Percentiles rank a stretch among this genome's conserved stretches.
Evolutionary conservation across 2,797 vertebrate genomes (phyloP).

Genomic region (Acanthiza pusilla): DNA sequence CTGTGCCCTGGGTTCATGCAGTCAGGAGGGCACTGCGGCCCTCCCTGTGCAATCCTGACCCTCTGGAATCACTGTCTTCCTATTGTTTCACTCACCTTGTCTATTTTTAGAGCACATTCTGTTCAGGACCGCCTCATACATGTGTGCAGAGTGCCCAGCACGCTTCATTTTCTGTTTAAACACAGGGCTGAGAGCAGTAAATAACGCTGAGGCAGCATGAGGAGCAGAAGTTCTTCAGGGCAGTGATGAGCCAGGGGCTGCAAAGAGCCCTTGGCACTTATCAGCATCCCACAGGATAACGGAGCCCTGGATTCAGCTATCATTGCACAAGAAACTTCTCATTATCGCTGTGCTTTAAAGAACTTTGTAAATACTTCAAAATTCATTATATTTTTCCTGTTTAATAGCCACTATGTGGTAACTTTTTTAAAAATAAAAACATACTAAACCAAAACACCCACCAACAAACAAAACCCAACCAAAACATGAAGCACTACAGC

Average conservation of each 20-base stretch:
- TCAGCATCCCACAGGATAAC: not conserved
- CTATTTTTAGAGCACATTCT: not conserved
- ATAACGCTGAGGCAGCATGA: not conserved
- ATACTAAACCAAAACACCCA: rapidly evolving
- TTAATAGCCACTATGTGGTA: not conserved
- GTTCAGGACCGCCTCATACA: not conserved
- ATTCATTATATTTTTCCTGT: not conserved
- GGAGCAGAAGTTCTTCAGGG: not conserved
- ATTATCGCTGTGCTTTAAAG: not conserved
- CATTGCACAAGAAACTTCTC: not conserved
- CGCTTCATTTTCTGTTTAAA: not conserved
- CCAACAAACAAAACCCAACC: not conserved
- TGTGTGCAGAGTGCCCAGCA: not conserved
- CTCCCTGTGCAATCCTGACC: not conserved
- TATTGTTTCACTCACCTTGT: not conserved
- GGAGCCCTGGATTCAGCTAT: not conserved
- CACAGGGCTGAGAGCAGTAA: not conserved
- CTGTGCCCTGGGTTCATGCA: not conserved
- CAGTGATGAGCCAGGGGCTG: not conserved
- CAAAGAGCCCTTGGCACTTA: not conserved
- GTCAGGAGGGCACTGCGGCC: not conserved
- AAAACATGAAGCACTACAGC: not conserved
- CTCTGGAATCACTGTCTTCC: not conserved
- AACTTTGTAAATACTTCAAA: not conserved
- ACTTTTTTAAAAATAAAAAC: not conserved